These are phyloP conservation scores for Nibea albiflora DNA, from an alignment of 2,113 vertebrate species.

Conservation along the genomic window DNA sequence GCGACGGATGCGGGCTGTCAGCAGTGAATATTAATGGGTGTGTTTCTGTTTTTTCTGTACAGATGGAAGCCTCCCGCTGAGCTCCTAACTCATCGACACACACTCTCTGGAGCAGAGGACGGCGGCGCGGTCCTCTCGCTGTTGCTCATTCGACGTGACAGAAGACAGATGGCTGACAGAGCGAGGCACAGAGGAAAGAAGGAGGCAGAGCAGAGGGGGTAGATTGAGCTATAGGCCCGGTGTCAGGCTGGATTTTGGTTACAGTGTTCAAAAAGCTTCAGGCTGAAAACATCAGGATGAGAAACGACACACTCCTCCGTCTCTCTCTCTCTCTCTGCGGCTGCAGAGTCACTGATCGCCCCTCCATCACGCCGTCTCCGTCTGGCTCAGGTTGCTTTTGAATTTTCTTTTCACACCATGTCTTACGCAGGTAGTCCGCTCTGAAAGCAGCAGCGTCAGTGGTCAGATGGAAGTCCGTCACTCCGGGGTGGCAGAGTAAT, in stretches of 20 bases:
- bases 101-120: background rate
- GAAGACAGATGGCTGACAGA: constrained; percentile 64
- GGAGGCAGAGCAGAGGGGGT: constrained; percentile 3
- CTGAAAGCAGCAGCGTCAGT: constrained; percentile 13
- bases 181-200: background rate
- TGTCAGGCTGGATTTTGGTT: constrained; percentile 71
- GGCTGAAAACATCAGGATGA: constrained; percentile 60
- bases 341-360: constrained; percentile 10
- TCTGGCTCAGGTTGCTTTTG: constrained; percentile 26
- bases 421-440: background rate
- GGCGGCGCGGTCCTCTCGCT: constrained; percentile 33
- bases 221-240: constrained; percentile 63
- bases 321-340: background rate
- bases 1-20: constrained; percentile 46
- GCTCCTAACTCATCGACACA: constrained; percentile 21
- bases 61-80: constrained; percentile 44
- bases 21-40: constrained; percentile 39
- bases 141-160: constrained; percentile 66
- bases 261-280: constrained; percentile 61
- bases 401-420: background rate
- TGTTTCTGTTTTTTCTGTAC: constrained; percentile 25
- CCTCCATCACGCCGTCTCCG: constrained; percentile 38
- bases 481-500: background rate
- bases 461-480: background rate
- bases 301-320: constrained; percentile 24